phyloP scores from a whole-genome alignment of 2,888 invertebrate genomes.

The Tetropium fuscum region DNA sequence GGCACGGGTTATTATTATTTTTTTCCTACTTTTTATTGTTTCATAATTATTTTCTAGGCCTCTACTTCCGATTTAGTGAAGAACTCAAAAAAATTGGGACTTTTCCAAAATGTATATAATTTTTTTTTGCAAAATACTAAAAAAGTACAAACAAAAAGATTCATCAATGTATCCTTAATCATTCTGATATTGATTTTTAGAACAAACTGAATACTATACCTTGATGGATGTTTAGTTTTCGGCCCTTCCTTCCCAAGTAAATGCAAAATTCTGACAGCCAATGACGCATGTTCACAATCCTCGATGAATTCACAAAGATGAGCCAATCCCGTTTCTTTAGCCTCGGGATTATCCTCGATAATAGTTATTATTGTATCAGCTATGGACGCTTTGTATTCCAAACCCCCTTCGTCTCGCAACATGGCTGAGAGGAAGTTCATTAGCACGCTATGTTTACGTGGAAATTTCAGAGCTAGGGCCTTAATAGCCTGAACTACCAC shows the following conservation, averaged over 20 bases:
- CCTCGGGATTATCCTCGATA: constrained; percentile 97
- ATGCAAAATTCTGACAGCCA: constrained; percentile 96
- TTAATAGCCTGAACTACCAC: constrained; percentile 95
- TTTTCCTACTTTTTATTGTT: no score
- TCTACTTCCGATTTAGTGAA: no score
- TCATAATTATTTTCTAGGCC: no score
- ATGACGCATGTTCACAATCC: constrained; percentile 97
- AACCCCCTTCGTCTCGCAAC: constrained; percentile 96
- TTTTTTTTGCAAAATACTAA: no score
- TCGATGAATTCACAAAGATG: constrained; percentile 99
- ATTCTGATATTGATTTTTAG: background rate
- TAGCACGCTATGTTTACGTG: constrained; percentile 94
- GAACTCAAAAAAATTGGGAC: no score
- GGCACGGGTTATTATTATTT: no score
- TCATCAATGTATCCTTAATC: no score
- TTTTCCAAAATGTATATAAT: no score
- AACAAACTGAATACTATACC: constrained; percentile 57
- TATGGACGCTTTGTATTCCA: constrained; percentile 95
- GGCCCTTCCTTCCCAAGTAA: constrained; percentile 97
- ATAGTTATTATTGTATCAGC: constrained; percentile 98
- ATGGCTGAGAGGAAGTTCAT: constrained; percentile 98
- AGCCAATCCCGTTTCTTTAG: constrained; percentile 95
- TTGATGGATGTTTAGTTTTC: constrained; percentile 91
- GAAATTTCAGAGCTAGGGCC: constrained; percentile 94
- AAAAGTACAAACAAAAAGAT: no score